phyloP scores from a whole-genome alignment of 1,140 invertebrate genomes.

The Drosophila micromelanica region DNA sequence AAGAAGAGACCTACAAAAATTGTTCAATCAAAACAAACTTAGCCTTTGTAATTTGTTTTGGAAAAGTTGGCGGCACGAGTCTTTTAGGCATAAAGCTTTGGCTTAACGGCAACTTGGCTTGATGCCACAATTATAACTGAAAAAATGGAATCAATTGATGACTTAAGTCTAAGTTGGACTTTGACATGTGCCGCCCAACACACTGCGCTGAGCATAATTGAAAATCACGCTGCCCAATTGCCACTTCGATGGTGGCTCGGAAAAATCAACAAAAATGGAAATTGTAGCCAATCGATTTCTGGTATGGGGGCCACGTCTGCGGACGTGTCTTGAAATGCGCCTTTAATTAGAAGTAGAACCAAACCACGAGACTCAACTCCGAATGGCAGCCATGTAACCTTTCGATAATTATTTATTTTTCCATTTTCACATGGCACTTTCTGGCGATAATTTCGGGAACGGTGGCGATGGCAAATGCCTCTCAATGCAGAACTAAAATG shows the following conservation, averaged over 20 bases:
- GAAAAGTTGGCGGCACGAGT: slow-evolving; percentile 63
- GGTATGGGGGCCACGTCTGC: slow-evolving; percentile 10
- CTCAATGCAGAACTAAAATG: slow-evolving; percentile 77
- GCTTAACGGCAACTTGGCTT: slow-evolving; percentile 53
- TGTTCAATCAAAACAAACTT: slow-evolving; percentile 2
- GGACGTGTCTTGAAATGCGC: slow-evolving; percentile 47
- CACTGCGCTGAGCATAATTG: slow-evolving; percentile 59
- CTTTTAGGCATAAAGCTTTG: background rate
- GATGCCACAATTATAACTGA: slow-evolving; percentile 60
- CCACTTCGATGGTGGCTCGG: slow-evolving; percentile 47
- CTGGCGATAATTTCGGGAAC: slow-evolving; percentile 63
- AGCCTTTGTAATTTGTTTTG: slow-evolving; percentile 28
- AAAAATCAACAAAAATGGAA: slow-evolving; percentile 78
- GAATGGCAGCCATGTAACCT: slow-evolving; percentile 36
- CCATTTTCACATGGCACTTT: slow-evolving; percentile 61
- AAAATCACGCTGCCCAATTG: slow-evolving; percentile 78
- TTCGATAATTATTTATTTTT: slow-evolving; percentile 75
- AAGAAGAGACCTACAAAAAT: no score
- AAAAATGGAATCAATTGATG: slow-evolving; percentile 22
- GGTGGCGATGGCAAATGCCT: slow-evolving; percentile 17
- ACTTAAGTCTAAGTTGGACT: slow-evolving; percentile 33
- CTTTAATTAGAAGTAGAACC: slow-evolving; percentile 70
- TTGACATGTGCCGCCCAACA: slow-evolving; percentile 76
- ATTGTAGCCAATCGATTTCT: slow-evolving; percentile 80
- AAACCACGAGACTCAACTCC: slow-evolving; percentile 17